These are phyloP conservation scores for Ferdinandea cuprea DNA, from an alignment of 2,888 invertebrate species.

Conservation along the genomic window DNA sequence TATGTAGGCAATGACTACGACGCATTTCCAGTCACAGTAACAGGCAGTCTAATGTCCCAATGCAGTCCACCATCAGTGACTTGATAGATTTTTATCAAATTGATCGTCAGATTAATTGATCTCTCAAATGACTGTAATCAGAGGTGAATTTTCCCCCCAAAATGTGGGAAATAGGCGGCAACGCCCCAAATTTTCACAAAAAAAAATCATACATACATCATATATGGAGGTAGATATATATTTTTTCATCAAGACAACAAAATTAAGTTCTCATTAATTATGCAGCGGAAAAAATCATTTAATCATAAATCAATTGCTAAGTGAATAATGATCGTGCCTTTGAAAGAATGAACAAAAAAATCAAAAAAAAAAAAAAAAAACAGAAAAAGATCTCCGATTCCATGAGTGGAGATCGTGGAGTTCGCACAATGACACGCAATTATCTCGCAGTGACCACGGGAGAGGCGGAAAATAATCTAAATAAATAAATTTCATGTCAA, in stretches of 20 bases:
- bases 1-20: too few relatives aligned
- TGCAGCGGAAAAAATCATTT: slow-evolving; percentile 35
- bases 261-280: slow-evolving; percentile 69
- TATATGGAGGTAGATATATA: too few relatives aligned
- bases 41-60: neutral
- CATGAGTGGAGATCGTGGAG: slow-evolving; percentile 19
- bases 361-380: neutral
- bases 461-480: slow-evolving; percentile 59
- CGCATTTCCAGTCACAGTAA: neutral
- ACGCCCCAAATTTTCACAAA: slow-evolving; percentile 23
- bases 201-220: slow-evolving; percentile 11
- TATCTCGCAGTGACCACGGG: slow-evolving; percentile 40
- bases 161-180: slow-evolving; percentile 60
- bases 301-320: slow-evolving; percentile 66
- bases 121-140: slow-evolving; percentile 68
- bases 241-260: slow-evolving; percentile 31
- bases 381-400: neutral
- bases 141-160: slow-evolving; percentile 30
- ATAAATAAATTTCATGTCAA: slow-evolving; percentile 63
- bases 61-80: slow-evolving; percentile 10
- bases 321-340: slow-evolving; percentile 67
- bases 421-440: slow-evolving; percentile 65
- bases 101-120: slow-evolving; percentile 68
- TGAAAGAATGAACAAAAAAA: neutral
- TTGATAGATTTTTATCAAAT: slow-evolving; percentile 33